Conservation (phyloP, 2,888 invertebrate genomes). For the Leistus spinibarbis region DNA sequence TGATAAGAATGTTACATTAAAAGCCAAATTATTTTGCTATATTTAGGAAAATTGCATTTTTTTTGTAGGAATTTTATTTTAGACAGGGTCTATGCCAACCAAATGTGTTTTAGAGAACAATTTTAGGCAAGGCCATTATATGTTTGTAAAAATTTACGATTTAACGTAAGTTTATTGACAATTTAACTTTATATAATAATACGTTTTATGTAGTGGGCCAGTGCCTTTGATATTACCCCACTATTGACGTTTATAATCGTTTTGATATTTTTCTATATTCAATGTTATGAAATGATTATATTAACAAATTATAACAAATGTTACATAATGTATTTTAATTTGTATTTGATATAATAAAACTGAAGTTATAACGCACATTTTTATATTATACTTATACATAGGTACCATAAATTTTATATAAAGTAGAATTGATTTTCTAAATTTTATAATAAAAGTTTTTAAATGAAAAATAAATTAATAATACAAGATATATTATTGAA, state of each 20-base stretch:
- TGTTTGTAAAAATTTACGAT: background rate
- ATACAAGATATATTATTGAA: background rate
- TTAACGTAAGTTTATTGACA: too few species aligned
- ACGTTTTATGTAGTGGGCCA: background rate
- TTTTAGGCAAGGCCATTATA: background rate
- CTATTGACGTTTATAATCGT: background rate
- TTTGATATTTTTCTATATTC: constrained; percentile 5
- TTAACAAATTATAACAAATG: background rate
- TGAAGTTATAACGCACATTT: background rate
- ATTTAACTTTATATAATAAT: background rate
- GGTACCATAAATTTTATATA: too few species aligned
- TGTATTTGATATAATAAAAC: constrained; percentile 1
- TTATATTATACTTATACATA: too few species aligned
- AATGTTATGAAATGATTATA: background rate
- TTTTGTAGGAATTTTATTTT: too few species aligned
- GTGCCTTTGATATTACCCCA: background rate
- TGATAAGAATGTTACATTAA: too few species aligned
- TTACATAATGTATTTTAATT: background rate
- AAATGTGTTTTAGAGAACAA: too few species aligned
- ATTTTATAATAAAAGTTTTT: too few species aligned
- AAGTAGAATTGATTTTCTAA: too few species aligned
- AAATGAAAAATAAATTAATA: too few species aligned
- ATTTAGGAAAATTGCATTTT: too few species aligned
- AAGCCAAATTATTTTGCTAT: too few species aligned
- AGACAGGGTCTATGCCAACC: too few species aligned